Percentiles rank a stretch among this genome's conserved stretches.
Evolutionary conservation across 2,888 invertebrate species (phyloP).

Genomic region (Cheilosia grossa): DNA sequence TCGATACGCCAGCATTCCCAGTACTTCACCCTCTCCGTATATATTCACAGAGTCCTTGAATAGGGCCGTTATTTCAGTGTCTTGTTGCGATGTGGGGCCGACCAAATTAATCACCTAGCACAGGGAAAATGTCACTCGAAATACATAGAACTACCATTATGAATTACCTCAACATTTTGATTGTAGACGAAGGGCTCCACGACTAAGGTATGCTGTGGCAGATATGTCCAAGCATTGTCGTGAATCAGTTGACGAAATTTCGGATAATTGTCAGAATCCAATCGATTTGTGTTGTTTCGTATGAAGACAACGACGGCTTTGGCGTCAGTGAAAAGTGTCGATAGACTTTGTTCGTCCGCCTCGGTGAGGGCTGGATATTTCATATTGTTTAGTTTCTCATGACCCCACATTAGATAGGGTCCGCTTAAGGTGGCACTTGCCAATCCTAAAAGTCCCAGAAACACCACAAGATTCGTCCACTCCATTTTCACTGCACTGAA

Average conservation of each 20-base stretch:
- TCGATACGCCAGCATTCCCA: conserved; percentile 85
- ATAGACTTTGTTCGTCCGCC: conserved; percentile 85
- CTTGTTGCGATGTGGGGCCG: conserved; percentile 86
- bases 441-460: conserved; percentile 76
- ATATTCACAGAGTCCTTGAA: conserved; percentile 85
- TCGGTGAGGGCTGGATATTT: conserved; percentile 84
- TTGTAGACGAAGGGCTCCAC: conserved; percentile 86
- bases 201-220: conserved; percentile 85
- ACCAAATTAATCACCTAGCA: conserved; percentile 85
- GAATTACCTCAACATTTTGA: conserved; percentile 85
- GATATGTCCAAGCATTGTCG: conserved; percentile 84
- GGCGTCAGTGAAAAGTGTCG: conserved; percentile 85
- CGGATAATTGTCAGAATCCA: conserved; percentile 85
- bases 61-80: conserved; percentile 85
- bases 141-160: too few species aligned
- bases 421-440: conserved; percentile 84
- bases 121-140: neutral
- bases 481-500: conserved; percentile 56
- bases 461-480: conserved; percentile 56
- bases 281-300: conserved; percentile 85
- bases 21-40: conserved; percentile 85
- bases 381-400: conserved; percentile 84
- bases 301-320: conserved; percentile 86
- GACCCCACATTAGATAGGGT: conserved; percentile 86
- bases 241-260: conserved; percentile 85